phyloP scores from a whole-genome alignment of 2,888 invertebrate species.

The Mythimna ferrago region DNA sequence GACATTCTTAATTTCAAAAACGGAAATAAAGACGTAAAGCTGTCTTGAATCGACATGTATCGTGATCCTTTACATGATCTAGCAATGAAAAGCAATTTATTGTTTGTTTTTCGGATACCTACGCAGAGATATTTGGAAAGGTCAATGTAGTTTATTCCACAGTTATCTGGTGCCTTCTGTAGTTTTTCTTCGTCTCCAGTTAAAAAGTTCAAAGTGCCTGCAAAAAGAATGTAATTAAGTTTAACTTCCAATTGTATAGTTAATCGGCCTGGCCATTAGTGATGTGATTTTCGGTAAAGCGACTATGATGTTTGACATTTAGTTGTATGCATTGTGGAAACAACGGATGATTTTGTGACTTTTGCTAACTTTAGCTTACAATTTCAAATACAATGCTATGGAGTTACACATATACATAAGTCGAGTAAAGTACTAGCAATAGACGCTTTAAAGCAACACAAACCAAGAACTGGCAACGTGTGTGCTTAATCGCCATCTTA shows the following conservation, averaged over 20 bases:
- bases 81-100: no score
- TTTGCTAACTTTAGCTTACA: no score
- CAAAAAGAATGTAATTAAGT: slow-evolving; percentile 9
- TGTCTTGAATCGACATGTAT: no score
- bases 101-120: no score
- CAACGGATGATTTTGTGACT: neutral
- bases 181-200: neutral
- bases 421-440: neutral
- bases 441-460: no score
- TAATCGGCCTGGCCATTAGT: slow-evolving; percentile 36
- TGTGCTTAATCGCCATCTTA: neutral
- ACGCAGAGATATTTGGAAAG: no score
- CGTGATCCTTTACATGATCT: no score
- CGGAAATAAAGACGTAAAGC: no score
- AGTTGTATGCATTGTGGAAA: slow-evolving; percentile 33
- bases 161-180: no score
- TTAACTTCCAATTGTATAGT: slow-evolving; percentile 48
- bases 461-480: neutral
- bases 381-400: neutral
- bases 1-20: no score
- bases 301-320: slow-evolving; percentile 6
- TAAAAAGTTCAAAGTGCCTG: neutral
- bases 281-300: slow-evolving; percentile 50
- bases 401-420: neutral
- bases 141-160: no score